Percentiles rank a stretch among this genome's conserved stretches.
Conservation (phyloP, 1,140 invertebrate species). For the Scylla paramamosain region DNA sequence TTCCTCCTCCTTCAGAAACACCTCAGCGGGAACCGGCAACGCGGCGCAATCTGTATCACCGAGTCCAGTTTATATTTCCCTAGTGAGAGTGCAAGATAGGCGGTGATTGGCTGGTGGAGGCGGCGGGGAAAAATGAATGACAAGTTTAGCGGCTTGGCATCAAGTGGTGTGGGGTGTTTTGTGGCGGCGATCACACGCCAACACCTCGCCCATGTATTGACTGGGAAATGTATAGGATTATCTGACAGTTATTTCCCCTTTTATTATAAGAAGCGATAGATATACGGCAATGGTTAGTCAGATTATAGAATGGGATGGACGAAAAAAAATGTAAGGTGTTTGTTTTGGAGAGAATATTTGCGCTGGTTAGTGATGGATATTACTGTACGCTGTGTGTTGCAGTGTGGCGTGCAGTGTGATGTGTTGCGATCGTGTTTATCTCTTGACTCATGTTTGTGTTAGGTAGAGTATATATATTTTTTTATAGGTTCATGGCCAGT, state of each 20-base stretch:
- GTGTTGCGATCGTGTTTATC: too few species aligned
- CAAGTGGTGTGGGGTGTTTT: background rate
- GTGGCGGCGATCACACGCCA: slow-evolving; percentile 39
- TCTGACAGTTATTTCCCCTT: background rate
- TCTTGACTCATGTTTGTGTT: too few species aligned
- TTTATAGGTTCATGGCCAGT: too few species aligned
- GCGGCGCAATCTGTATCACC: background rate
- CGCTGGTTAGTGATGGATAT: background rate
- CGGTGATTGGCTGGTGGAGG: background rate
- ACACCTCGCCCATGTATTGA: background rate
- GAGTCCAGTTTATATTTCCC: background rate
- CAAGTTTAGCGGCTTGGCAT: background rate
- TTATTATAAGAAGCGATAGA: background rate
- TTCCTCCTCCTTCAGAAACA: background rate
- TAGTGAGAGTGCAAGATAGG: background rate
- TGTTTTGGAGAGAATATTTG: background rate
- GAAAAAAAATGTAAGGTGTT: background rate
- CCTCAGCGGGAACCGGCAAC: background rate
- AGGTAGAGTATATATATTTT: too few species aligned
- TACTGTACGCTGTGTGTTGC: too few species aligned
- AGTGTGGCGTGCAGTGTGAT: too few species aligned
- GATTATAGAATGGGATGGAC: background rate
- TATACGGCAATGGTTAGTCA: background rate
- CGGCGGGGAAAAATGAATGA: background rate
- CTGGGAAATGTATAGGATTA: background rate